Evolutionary conservation across 2,113 vertebrate genomes (phyloP).

Genomic region (Planiliza haematocheilus): DNA sequence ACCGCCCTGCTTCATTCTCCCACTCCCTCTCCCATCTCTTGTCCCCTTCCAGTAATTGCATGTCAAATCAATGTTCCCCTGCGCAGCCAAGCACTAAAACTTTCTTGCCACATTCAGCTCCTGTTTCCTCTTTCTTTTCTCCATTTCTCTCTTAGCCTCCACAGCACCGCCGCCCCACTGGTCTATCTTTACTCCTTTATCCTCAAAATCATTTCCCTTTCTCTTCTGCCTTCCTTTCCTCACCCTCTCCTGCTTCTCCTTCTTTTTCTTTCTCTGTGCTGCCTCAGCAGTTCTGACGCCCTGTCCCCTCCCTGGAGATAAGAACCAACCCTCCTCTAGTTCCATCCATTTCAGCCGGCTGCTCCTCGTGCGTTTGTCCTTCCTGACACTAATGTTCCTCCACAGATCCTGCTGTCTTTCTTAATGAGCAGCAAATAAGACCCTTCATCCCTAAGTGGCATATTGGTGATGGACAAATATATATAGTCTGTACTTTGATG

Average conservation of each 20-base stretch:
- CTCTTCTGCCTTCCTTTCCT: not conserved
- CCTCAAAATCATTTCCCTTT: not conserved
- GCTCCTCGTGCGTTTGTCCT: slow-evolving; percentile 49
- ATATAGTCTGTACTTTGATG: slow-evolving; percentile 20
- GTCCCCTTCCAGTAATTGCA: slow-evolving; percentile 71
- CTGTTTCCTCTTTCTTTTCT: slow-evolving; percentile 1
- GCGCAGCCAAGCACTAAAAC: slow-evolving; percentile 70
- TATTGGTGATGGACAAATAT: slow-evolving; percentile 17
- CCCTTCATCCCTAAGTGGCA: slow-evolving; percentile 30
- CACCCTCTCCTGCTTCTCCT: slow-evolving; percentile 3
- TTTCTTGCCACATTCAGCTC: slow-evolving; percentile 38
- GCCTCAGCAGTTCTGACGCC: slow-evolving; percentile 74
- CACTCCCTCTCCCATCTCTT: slow-evolving; percentile 41
- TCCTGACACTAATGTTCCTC: slow-evolving; percentile 61
- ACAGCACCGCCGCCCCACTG: not conserved
- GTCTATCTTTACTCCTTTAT: not conserved
- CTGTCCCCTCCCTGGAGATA: slow-evolving; percentile 68
- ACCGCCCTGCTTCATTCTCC: slow-evolving; percentile 33
- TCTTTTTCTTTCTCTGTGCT: slow-evolving; percentile 51
- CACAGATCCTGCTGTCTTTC: slow-evolving; percentile 71
- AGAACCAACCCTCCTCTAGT: slow-evolving; percentile 42
- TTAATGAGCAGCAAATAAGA: slow-evolving; percentile 70
- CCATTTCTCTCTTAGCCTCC: slow-evolving; percentile 9
- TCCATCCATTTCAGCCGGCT: slow-evolving; percentile 58
- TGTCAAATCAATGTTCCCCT: slow-evolving; percentile 76